Evolutionary conservation across 1,140 invertebrate genomes (phyloP).

Genomic region (Drosophila nigrodunni): DNA sequence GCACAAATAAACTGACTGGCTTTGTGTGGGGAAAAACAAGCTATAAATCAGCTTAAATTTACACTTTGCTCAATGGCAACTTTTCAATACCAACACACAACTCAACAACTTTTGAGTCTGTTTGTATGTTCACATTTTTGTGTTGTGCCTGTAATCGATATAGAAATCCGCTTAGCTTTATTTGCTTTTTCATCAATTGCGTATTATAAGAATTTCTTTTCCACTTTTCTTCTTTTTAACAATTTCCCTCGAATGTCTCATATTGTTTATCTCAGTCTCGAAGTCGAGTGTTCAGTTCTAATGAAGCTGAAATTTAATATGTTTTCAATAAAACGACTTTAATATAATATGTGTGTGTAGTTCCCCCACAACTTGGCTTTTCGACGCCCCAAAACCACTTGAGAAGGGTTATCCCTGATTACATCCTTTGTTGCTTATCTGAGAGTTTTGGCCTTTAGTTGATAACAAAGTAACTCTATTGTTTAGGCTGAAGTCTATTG

Average conservation of each 20-base stretch:
- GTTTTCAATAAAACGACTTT: conserved; percentile 20
- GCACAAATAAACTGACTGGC: not conserved
- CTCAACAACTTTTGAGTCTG: conserved; percentile 1
- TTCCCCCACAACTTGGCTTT: not conserved
- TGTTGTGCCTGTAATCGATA: conserved; percentile 41
- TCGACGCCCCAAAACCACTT: not conserved
- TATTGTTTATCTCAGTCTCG: conserved; percentile 9
- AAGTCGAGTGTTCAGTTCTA: conserved; percentile 15
- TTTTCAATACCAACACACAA: conserved; percentile 4
- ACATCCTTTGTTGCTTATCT: conserved; percentile 6
- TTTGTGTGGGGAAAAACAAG: conserved; percentile 31
- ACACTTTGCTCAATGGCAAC: conserved; percentile 33
- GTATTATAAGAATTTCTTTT: conserved; percentile 8
- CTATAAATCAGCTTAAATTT: conserved; percentile 56
- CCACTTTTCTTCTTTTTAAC: conserved; percentile 12
- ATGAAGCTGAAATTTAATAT: conserved; percentile 40
- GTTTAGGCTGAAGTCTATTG: not conserved
- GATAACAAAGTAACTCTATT: conserved; percentile 7
- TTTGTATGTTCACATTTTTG: not conserved
- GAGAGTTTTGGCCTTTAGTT: not conserved
- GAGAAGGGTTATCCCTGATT: conserved; percentile 12
- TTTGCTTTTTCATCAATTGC: conserved; percentile 30
- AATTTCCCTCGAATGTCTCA: not conserved
- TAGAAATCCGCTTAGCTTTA: conserved; percentile 48
- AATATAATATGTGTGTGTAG: not conserved